Evolutionary conservation across 2,888 invertebrate genomes (phyloP).

Genomic region (Tetheella fluctuosa): DNA sequence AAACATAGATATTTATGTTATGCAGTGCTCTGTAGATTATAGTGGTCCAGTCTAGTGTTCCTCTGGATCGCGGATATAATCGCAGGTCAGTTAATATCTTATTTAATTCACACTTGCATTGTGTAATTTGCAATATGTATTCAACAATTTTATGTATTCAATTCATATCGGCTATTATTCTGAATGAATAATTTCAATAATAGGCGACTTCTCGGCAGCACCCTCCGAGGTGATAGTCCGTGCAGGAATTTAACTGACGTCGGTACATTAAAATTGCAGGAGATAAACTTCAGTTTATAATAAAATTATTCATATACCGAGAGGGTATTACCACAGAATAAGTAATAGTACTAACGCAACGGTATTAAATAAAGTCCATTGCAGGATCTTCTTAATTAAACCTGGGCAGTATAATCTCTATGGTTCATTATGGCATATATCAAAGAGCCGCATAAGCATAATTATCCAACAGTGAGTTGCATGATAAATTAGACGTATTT

Average conservation of each 20-base stretch:
- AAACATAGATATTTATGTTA: constrained; percentile 68
- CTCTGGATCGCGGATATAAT: no score
- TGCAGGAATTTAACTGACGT: constrained; percentile 4
- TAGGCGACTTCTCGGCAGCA: background rate
- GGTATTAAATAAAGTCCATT: no score
- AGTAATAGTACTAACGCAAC: no score
- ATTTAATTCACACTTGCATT: background rate
- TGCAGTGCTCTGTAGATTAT: constrained; percentile 39
- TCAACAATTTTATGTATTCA: constrained; percentile 1
- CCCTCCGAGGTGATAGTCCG: constrained; percentile 4
- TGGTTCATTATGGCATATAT: background rate
- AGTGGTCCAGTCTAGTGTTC: no score
- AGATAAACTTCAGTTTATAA: constrained; percentile 1
- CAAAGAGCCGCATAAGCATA: background rate
- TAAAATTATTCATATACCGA: constrained; percentile 2
- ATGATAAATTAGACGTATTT: no score
- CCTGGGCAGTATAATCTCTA: background rate
- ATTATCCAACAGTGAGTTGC: background rate
- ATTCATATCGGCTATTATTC: background rate
- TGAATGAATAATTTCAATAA: constrained; percentile 2
- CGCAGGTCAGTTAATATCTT: background rate
- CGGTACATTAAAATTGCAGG: background rate
- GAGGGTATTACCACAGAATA: no score
- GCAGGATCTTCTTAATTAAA: constrained; percentile 3
- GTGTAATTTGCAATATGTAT: background rate